Evolutionary conservation across 2,888 invertebrate genomes (phyloP).

Genomic region (Napeogenes sylphis): DNA sequence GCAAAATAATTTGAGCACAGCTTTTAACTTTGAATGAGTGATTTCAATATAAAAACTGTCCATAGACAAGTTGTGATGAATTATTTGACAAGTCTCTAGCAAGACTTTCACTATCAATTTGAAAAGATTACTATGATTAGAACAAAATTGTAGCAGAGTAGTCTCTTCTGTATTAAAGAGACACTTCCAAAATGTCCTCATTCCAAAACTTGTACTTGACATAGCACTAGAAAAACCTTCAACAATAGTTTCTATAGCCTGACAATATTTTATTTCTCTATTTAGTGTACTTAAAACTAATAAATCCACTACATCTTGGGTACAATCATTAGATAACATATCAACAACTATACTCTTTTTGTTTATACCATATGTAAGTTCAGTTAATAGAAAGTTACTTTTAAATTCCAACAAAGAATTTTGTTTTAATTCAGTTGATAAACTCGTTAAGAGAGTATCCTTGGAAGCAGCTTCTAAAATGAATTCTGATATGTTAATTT

Average conservation of each 20-base stretch:
- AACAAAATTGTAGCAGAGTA: slow-evolving; percentile 50
- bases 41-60: slow-evolving; percentile 70
- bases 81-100: slow-evolving; percentile 57
- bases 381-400: slow-evolving; percentile 49
- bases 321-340: slow-evolving; percentile 45
- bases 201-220: slow-evolving; percentile 40
- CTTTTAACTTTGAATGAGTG: slow-evolving; percentile 67
- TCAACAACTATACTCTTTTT: slow-evolving; percentile 38
- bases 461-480: slow-evolving; percentile 64
- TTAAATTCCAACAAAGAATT: slow-evolving; percentile 52
- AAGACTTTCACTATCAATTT: slow-evolving; percentile 54
- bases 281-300: slow-evolving; percentile 53
- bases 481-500: slow-evolving; percentile 52
- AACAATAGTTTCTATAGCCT: slow-evolving; percentile 39
- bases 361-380: slow-evolving; percentile 38
- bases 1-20: slow-evolving; percentile 61
- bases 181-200: slow-evolving; percentile 55
- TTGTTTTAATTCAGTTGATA: slow-evolving; percentile 45
- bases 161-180: slow-evolving; percentile 49
- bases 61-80: slow-evolving; percentile 55
- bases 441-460: slow-evolving; percentile 50
- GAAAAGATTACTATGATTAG: slow-evolving; percentile 50
- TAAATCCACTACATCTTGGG: slow-evolving; percentile 47
- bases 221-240: slow-evolving; percentile 44
- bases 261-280: slow-evolving; percentile 30